phyloP scores from a whole-genome alignment of 2,113 vertebrate genomes.

The Eleginops maclovinus region DNA sequence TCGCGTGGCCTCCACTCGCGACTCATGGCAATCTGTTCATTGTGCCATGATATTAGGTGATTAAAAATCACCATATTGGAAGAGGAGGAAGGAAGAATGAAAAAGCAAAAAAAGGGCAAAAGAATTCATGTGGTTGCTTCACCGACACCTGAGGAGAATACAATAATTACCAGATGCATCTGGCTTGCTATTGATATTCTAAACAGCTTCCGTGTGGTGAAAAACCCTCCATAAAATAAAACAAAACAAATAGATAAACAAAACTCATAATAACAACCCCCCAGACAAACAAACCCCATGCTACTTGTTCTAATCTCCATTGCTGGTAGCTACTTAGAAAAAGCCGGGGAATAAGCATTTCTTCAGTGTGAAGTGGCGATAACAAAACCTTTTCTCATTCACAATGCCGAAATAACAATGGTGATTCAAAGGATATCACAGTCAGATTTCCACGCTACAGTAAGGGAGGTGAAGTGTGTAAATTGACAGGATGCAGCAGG shows the following conservation, averaged over 20 bases:
- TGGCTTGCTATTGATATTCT: constrained; percentile 69
- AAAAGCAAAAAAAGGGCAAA: constrained; percentile 24
- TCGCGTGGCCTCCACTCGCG: constrained; percentile 57
- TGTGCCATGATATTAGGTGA: constrained; percentile 83
- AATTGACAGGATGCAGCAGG: constrained; percentile 52
- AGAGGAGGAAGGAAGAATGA: constrained; percentile 59
- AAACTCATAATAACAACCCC: constrained; percentile 59
- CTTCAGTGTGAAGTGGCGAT: constrained; percentile 34
- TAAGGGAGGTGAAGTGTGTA: constrained; percentile 31
- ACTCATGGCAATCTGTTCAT: constrained; percentile 78
- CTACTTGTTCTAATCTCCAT: constrained; percentile 48
- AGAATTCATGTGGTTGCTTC: constrained; percentile 41
- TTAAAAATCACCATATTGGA: constrained; percentile 80
- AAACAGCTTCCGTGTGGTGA: constrained; percentile 47
- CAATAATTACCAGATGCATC: constrained; percentile 37
- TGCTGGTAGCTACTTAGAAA: constrained; percentile 25
- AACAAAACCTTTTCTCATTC: constrained; percentile 37
- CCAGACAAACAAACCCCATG: constrained; percentile 36
- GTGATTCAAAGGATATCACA: constrained; percentile 32
- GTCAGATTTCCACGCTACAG: constrained; percentile 33
- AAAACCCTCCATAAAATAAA: constrained; percentile 61
- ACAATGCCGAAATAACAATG: constrained; percentile 43
- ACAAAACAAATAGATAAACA: constrained; percentile 65
- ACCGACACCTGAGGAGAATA: constrained; percentile 63
- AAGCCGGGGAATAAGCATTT: constrained; percentile 45